A percentile compares a stretch with the other conserved stretches of the same genome.
Conservation (phyloP, 35 echinoderm and acorn worm genomes). For the Chiridota heheva region DNA sequence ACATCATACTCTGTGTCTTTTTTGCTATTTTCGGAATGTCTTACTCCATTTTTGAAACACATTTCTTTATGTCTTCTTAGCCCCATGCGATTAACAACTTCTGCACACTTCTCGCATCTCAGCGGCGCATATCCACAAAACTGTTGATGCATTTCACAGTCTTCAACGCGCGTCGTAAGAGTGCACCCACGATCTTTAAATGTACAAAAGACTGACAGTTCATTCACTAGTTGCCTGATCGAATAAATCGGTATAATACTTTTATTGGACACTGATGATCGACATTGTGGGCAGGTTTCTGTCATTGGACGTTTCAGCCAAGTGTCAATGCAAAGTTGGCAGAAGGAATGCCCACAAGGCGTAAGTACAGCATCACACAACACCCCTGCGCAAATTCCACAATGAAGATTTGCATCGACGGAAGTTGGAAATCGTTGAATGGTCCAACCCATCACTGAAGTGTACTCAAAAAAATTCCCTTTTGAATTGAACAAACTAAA, state of each 20-base stretch:
- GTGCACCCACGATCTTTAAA: conserved; percentile 70
- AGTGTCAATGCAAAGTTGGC: conserved; percentile 68
- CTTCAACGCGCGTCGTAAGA: conserved; percentile 64
- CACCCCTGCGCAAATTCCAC: conserved; percentile 85
- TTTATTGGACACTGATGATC: conserved; percentile 41
- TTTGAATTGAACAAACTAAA: no score
- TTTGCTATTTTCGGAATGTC: neutral
- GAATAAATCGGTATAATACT: conserved; percentile 85
- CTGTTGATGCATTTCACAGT: conserved; percentile 40
- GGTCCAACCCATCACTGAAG: conserved; percentile 61
- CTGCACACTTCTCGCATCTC: conserved; percentile 63
- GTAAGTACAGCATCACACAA: conserved; percentile 77
- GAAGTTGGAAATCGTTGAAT: conserved; percentile 69
- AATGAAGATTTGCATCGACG: conserved; percentile 76
- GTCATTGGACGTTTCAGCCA: conserved; percentile 80
- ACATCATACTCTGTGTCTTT: neutral
- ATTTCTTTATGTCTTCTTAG: conserved; percentile 53
- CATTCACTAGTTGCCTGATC: conserved; percentile 76
- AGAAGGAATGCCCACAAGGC: conserved; percentile 87
- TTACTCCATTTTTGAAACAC: conserved; percentile 39
- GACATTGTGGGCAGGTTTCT: conserved; percentile 82
- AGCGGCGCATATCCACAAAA: conserved; percentile 73
- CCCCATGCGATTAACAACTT: conserved; percentile 52
- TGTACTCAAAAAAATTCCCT: neutral
- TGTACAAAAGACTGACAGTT: conserved; percentile 66